Percentiles rank a stretch among this genome's conserved stretches.
Conservation (phyloP, 2,888 invertebrate species). For the Heliconius cydno region DNA sequence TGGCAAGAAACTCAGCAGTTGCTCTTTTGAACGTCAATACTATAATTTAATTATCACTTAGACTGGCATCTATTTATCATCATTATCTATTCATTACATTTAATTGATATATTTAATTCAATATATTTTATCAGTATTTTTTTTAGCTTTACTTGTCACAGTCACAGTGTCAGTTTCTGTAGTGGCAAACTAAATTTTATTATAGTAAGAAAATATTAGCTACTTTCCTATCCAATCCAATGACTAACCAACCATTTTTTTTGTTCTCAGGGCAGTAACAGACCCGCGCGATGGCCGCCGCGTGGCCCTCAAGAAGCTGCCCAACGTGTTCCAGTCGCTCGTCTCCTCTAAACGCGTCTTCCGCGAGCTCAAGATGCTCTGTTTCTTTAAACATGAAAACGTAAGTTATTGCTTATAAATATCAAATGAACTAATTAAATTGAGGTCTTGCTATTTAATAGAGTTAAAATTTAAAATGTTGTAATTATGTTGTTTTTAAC, state of each 20-base stretch:
- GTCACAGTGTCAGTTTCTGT: no score
- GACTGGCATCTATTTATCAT: no score
- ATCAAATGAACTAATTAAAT: neutral
- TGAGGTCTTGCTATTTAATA: neutral
- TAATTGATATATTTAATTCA: no score
- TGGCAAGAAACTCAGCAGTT: no score
- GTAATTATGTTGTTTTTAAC: neutral
- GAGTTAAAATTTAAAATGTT: neutral
- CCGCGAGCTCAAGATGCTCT: conserved; percentile 99
- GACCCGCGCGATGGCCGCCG: conserved; percentile 99
- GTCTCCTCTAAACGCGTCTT: conserved; percentile 99
- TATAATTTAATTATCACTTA: no score
- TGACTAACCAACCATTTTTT: conserved; percentile 28
- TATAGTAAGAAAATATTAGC: no score
- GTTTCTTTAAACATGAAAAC: conserved; percentile 99
- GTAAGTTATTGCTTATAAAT: conserved; percentile 85
- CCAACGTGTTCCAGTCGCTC: conserved; percentile 99
- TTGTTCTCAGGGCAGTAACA: conserved; percentile 96
- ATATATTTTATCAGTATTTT: no score
- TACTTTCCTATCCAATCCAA: no score
- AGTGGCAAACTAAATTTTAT: no score
- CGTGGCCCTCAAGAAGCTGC: conserved; percentile 99
- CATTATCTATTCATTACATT: no score
- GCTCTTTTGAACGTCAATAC: no score
- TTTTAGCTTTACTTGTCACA: no score